Base-by-base conservation (phyloP, 2,888 invertebrate species). In the Invenusta paracnida region DNA sequence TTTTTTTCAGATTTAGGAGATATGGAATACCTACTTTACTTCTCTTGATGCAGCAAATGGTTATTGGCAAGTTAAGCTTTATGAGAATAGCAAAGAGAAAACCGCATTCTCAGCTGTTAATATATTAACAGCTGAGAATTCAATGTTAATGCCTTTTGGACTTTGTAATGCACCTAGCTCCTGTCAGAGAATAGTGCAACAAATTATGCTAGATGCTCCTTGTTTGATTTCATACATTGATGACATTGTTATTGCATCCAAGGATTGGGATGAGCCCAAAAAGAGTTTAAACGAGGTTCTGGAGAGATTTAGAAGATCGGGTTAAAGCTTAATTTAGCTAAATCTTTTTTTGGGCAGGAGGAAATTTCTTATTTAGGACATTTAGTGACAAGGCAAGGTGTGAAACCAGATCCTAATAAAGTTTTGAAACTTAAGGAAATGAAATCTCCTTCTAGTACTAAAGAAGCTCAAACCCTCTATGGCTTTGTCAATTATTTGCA, bases 171-270 rank as follows among this genome's bases (percentile, higher is more conserved):
- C 27, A 5, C 79, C 79, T 79, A 79, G 79, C n/a, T 25, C 79
- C n/a, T 79, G 2, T 79, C 79, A 79, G 29, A 5, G 79, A 23
- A 79, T 79, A 5, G 29, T 79, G 79, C 79, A 79, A 23, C 25
- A 79, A 23, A 29, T 79, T 25, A 25, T 79, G 29, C 5, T 25
- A 23, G 79, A 29, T 25, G 79, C 79, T 11, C 25, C 25, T 79
- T 79, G 79, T 79, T 79, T 79, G 79, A 2, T n/a, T 79, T n/a
- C 79, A 2, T 79, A 79, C 79, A 79, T 79, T 79, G 23, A 79
- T 79, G 79, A 79, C 29, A 29, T 79, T 25, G 79, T 79, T 79
- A 79, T 79, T 5, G 79, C 79, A 25, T 79, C 79, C n/a, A 23
- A 29, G 27, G 29, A 23, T 79, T 79, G 79, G 79, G 23, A 79